Conservation (phyloP, 92 coral and sea anemone genomes). For the Porites rus region DNA sequence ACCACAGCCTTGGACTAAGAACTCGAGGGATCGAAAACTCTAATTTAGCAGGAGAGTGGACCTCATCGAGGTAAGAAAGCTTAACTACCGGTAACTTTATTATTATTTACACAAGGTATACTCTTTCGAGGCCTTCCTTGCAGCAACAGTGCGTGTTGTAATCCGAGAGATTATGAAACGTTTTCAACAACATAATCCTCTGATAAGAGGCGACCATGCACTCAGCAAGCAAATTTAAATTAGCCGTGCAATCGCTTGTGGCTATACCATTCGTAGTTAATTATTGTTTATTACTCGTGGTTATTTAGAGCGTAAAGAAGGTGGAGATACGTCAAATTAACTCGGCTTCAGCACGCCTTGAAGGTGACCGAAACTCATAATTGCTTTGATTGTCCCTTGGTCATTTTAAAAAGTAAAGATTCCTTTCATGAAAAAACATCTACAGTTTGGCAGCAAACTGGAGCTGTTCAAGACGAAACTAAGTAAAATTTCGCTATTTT, state of each 20-base stretch:
- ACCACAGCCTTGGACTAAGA: too few species aligned
- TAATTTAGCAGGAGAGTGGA: too few species aligned
- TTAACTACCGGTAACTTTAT: too few species aligned
- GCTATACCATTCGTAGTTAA: conserved; percentile 50
- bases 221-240: conserved; percentile 52
- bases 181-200: conserved; percentile 56
- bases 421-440: conserved; percentile 11
- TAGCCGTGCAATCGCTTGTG: conserved; percentile 38
- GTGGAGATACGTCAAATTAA: conserved; percentile 52
- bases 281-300: conserved; percentile 48
- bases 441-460: background rate
- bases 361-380: conserved; percentile 22
- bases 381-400: conserved; percentile 40
- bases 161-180: too few species aligned
- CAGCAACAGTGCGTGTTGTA: too few species aligned
- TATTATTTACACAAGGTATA: too few species aligned
- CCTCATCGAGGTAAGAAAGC: too few species aligned
- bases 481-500: background rate
- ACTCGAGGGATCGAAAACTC: too few species aligned
- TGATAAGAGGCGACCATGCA: conserved; percentile 58
- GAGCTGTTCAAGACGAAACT: too few species aligned
- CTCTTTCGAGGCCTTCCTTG: too few species aligned
- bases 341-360: conserved; percentile 19
- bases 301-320: conserved; percentile 42
- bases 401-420: conserved; percentile 14